These are phyloP conservation scores for Porites evermanni DNA, from an alignment of 92 coral and sea anemone species.

Conservation along the genomic window DNA sequence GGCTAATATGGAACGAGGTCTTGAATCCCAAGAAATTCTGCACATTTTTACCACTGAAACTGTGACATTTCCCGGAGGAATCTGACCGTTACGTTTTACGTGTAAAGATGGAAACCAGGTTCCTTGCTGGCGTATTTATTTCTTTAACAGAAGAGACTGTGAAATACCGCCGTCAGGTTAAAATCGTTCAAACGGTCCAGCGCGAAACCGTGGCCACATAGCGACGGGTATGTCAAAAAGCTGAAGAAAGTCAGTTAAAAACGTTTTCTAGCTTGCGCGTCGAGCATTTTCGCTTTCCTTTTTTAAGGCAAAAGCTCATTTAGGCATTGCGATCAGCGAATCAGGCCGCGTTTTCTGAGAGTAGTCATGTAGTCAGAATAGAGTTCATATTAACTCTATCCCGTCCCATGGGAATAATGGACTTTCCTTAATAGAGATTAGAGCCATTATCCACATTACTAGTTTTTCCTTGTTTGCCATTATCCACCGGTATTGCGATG, in stretches of 20 bases:
- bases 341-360: no score
- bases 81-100: no score
- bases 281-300: no score
- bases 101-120: no score
- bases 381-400: no score
- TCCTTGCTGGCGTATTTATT: no score
- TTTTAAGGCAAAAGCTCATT: no score
- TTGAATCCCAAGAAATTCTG: constrained; percentile 13
- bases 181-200: constrained; percentile 7
- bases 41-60: constrained; percentile 7
- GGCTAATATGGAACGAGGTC: constrained; percentile 1
- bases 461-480: not conserved
- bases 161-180: constrained; percentile 12
- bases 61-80: not conserved
- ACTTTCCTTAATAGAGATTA: constrained; percentile 7
- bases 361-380: no score
- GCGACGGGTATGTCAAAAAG: constrained; percentile 1
- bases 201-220: not conserved
- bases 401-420: not conserved
- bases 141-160: not conserved
- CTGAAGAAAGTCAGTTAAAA: not conserved
- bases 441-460: constrained; percentile 9
- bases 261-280: no score
- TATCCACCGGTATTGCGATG: constrained; percentile 9
- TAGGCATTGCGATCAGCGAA: no score